phyloP scores from a whole-genome alignment of 2,113 vertebrate genomes.

The Oreotrochilus melanogaster region DNA sequence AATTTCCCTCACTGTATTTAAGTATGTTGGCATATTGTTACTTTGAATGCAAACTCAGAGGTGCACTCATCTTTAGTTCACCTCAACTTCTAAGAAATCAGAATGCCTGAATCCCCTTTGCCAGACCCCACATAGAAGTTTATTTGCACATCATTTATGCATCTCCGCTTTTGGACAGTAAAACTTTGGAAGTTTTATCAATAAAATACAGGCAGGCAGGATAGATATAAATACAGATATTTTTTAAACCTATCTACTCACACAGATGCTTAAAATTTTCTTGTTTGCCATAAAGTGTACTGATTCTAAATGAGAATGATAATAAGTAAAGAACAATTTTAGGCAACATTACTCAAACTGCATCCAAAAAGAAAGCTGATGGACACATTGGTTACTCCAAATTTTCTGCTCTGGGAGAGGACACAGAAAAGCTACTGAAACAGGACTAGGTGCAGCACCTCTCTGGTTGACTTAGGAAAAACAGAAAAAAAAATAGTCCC shows the following conservation, averaged over 20 bases:
- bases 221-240: neutral
- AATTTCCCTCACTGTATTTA: neutral
- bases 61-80: neutral
- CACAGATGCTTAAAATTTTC: neutral
- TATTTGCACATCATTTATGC: neutral
- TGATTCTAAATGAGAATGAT: neutral
- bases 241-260: neutral
- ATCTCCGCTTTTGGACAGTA: neutral
- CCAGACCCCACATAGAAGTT: neutral
- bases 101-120: neutral
- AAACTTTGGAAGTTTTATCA: neutral
- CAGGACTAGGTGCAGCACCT: neutral
- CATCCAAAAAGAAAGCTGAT: neutral
- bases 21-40: neutral
- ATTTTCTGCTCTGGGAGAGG: neutral
- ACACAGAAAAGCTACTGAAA: neutral
- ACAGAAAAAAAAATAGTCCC: neutral
- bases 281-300: neutral
- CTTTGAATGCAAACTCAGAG: neutral
- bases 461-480: neutral
- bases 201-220: neutral
- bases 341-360: neutral
- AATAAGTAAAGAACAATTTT: neutral
- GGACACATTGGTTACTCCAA: neutral
- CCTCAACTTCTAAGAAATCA: neutral